Evolutionary conservation across 2,113 vertebrate species (phyloP).

Genomic region (Calyptommatus sinebrachiatus): DNA sequence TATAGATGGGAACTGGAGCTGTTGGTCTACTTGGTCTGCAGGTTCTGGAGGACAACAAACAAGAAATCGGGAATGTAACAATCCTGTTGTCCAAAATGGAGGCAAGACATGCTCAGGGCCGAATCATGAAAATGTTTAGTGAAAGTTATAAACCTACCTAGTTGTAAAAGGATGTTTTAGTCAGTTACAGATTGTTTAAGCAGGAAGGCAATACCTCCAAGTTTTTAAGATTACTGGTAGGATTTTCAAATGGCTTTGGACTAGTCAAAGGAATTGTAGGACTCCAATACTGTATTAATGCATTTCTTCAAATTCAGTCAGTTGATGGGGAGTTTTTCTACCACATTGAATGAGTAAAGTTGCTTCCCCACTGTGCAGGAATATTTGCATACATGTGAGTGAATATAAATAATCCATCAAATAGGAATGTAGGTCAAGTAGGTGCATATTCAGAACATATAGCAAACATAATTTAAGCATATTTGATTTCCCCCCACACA

Average conservation of each 20-base stretch:
- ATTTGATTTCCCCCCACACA: not conserved
- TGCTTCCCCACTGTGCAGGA: not conserved
- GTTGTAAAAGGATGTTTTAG: not conserved
- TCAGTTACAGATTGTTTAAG: not conserved
- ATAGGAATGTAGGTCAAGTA: not conserved
- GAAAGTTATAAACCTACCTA: not conserved
- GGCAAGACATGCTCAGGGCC: conserved; percentile 76
- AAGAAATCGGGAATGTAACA: conserved; percentile 82
- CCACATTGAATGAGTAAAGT: too few relatives aligned
- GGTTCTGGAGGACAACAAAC: conserved; percentile 70
- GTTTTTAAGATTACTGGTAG: too few relatives aligned
- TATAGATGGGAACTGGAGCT: conserved; percentile 84
- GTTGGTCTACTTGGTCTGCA: conserved; percentile 85
- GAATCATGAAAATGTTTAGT: conserved; percentile 70
- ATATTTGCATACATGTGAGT: not conserved
- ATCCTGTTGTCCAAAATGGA: conserved; percentile 73
- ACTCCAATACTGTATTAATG: not conserved
- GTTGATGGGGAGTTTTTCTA: not conserved
- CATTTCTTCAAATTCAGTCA: not conserved
- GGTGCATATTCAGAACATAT: not conserved
- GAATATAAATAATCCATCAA: not conserved
- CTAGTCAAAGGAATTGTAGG: not conserved
- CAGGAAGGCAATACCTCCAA: too few relatives aligned
- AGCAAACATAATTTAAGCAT: not conserved
- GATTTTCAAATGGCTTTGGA: not conserved